Base-by-base conservation (phyloP, 2,113 vertebrate species). In the Rhynchomys soricoides region DNA sequence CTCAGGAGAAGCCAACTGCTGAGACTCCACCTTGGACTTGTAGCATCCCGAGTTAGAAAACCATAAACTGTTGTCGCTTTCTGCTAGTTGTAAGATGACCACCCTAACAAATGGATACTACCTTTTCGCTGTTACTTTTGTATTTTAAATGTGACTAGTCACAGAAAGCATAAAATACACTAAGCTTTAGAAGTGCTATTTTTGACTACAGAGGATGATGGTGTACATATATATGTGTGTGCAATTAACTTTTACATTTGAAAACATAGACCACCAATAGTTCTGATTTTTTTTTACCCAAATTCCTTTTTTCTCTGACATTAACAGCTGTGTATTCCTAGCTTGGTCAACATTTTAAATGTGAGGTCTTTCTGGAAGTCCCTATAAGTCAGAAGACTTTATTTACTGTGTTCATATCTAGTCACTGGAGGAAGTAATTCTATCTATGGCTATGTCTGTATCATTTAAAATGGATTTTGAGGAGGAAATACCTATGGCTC, bases 351-450 rank as follows among this genome's bases (percentile, higher is more conserved):
- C 1, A 59, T 82, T 68, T 66, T 57, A 86, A 96, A 59, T n/a
- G 94, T 43, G 43, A 77, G 3, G 92, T 94, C 26, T 95, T 96
- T 96, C 45, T 85, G 48, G 43, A 97, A 68, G 29, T 96, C 86
- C 24, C 37, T 87, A 50, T 86, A 94, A 93, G 85, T 95, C 71
- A 48, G 88, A 95, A 88, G 77, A 26, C 55, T 87, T 82, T 93
- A 52, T 92, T 95, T 93, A 91, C 89, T 57, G 83, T 74, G 70
- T 90, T 62, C 71, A 88, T 85, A 85, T 77, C 24, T 90, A 52
- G 75, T 93, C 75, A 94, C 48, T 26, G 82, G 24, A 94, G 92
- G 57, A 95, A 89, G 64, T 59, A 73, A 91, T 96, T 86, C 62
- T 52, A 37, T 73, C 50, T 77, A 55, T 88, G 85, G 24, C 74